A percentile compares a stretch with the other conserved stretches of the same genome.
These are phyloP conservation scores for Pocillopora grandis DNA, from an alignment of 92 coral and sea anemone genomes.

Conservation along the genomic window DNA sequence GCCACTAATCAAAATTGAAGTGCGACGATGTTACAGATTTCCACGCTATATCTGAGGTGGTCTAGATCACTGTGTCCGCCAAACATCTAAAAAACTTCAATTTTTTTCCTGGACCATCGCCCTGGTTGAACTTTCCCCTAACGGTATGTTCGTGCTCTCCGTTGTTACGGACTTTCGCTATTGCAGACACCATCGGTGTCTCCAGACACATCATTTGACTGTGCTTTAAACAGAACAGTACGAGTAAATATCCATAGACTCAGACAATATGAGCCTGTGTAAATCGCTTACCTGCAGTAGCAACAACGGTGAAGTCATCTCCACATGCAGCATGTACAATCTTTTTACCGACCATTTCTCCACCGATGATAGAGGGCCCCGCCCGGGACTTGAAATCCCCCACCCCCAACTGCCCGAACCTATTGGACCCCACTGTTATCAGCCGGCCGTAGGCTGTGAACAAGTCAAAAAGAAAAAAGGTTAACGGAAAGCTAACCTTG, in stretches of 20 bases:
- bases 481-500: not conserved
- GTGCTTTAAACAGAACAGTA: too few relatives aligned
- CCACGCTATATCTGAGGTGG: too few relatives aligned
- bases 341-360: slow-evolving; percentile 84
- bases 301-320: slow-evolving; percentile 91
- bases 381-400: slow-evolving; percentile 89
- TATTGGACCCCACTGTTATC: slow-evolving; percentile 91
- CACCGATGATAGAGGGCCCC: slow-evolving; percentile 84
- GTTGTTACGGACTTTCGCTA: too few relatives aligned
- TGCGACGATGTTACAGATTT: too few relatives aligned
- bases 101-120: too few relatives aligned
- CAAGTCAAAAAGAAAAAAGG: not conserved
- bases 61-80: too few relatives aligned
- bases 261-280: not conserved
- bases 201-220: too few relatives aligned
- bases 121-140: too few relatives aligned
- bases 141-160: too few relatives aligned
- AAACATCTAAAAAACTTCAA: too few relatives aligned
- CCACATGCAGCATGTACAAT: slow-evolving; percentile 91
- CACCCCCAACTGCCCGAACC: slow-evolving; percentile 93
- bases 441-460: slow-evolving; percentile 86
- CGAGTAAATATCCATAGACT: not conserved
- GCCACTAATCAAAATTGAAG: too few relatives aligned
- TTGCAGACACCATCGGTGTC: too few relatives aligned
- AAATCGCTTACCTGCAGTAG: slow-evolving; percentile 75